Percentiles rank a stretch among this genome's conserved stretches.
Evolutionary conservation across 2,888 invertebrate species (phyloP).

Genomic region (Ormyrus rosae): DNA sequence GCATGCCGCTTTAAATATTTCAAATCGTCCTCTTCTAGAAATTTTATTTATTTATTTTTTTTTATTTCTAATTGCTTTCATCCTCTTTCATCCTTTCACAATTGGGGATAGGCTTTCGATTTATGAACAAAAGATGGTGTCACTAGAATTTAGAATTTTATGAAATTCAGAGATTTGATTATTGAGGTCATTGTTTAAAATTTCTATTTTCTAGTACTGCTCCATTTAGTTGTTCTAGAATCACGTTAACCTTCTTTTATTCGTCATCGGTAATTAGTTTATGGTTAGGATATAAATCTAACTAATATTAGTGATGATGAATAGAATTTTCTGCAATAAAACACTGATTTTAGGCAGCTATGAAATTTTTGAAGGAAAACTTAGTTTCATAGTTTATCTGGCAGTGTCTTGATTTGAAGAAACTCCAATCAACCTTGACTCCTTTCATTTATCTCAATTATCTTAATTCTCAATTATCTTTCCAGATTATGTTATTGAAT

Average conservation of each 20-base stretch:
- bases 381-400: slow-evolving; percentile 7
- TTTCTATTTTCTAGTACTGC: slow-evolving; percentile 27
- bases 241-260: not conserved
- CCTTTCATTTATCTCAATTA: slow-evolving; percentile 23
- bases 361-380: not conserved
- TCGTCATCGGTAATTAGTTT: slow-evolving; percentile 2
- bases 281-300: slow-evolving; percentile 8
- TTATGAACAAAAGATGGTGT: slow-evolving; percentile 17
- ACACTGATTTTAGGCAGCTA: slow-evolving; percentile 9
- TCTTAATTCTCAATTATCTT: slow-evolving; percentile 28
- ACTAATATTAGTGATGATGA: slow-evolving; percentile 42
- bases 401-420: slow-evolving; percentile 32
- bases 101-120: not conserved
- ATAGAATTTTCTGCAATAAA: slow-evolving; percentile 26
- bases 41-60: not conserved
- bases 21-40: not conserved
- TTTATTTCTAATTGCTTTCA: slow-evolving; percentile 1
- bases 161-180: not conserved
- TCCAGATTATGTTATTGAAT: not conserved
- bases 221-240: slow-evolving; percentile 21
- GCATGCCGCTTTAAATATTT: slow-evolving; percentile 30
- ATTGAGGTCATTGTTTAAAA: not conserved
- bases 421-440: slow-evolving; percentile 11
- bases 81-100: not conserved
- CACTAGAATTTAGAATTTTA: slow-evolving; percentile 26